Percentiles rank a stretch among this genome's conserved stretches.
These are phyloP conservation scores for Malurus melanocephalus DNA, from an alignment of 2,113 vertebrate species.

Conservation along the genomic window DNA sequence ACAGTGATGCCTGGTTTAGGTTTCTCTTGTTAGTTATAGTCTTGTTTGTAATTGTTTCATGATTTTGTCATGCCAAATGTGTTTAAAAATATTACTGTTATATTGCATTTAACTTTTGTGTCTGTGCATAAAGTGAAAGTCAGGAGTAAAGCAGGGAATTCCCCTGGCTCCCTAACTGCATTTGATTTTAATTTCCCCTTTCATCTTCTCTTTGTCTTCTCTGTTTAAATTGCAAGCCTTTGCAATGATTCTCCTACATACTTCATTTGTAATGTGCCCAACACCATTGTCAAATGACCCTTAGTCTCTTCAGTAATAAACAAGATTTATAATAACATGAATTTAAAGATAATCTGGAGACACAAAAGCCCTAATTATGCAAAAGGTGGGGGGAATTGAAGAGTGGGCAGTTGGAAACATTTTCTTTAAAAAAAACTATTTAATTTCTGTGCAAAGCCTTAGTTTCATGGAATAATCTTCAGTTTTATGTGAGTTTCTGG, in stretches of 20 bases:
- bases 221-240: conserved; percentile 16
- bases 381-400: neutral
- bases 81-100: neutral
- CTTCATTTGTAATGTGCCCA: neutral
- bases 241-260: neutral
- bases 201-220: conserved; percentile 38
- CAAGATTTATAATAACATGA: conserved; percentile 44
- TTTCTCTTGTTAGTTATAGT: neutral
- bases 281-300: neutral
- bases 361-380: conserved; percentile 15
- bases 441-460: neutral
- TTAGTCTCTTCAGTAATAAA: conserved; percentile 35
- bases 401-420: neutral
- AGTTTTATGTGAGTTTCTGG: neutral
- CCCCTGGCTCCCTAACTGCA: neutral
- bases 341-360: conserved; percentile 31
- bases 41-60: neutral
- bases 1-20: neutral
- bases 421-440: neutral
- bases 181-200: conserved; percentile 46
- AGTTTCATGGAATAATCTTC: neutral
- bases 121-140: neutral
- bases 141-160: conserved; percentile 19
- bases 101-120: neutral
- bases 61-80: neutral